These are phyloP conservation scores for Alectura lathami DNA, from an alignment of 2,113 vertebrate species.

Conservation along the genomic window DNA sequence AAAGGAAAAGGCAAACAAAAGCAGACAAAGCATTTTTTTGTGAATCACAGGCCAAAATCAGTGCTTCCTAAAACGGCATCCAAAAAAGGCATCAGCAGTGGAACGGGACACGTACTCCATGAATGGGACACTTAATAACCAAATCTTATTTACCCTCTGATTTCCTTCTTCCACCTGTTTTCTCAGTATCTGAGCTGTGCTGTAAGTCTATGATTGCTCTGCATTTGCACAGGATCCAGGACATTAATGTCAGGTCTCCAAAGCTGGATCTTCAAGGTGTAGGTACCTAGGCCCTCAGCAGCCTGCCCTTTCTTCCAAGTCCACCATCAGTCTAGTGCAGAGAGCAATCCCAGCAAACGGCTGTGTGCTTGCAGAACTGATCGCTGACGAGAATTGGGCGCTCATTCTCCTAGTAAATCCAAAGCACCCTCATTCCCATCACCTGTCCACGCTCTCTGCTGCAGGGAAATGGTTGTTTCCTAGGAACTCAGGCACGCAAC, in stretches of 20 bases:
- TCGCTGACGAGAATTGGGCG: background rate
- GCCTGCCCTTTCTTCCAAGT: background rate
- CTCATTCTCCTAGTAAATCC: background rate
- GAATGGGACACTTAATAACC: background rate
- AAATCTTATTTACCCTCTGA: background rate
- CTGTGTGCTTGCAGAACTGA: background rate
- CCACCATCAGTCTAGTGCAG: background rate
- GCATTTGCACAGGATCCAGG: background rate
- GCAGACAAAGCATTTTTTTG: background rate
- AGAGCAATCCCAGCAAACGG: background rate
- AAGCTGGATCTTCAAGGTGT: background rate
- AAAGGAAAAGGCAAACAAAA: constrained; percentile 8
- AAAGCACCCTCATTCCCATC: background rate
- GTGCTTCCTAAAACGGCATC: background rate
- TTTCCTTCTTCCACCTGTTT: background rate
- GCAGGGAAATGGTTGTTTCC: background rate
- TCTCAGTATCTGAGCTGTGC: background rate
- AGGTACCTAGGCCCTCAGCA: background rate
- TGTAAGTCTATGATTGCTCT: background rate
- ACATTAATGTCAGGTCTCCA: background rate
- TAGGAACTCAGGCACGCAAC: background rate
- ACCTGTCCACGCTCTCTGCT: background rate
- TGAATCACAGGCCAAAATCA: background rate
- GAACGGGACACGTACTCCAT: background rate
- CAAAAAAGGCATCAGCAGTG: background rate